Conservation (phyloP, 92 coral and sea anemone genomes). For the Ricordea florida region DNA sequence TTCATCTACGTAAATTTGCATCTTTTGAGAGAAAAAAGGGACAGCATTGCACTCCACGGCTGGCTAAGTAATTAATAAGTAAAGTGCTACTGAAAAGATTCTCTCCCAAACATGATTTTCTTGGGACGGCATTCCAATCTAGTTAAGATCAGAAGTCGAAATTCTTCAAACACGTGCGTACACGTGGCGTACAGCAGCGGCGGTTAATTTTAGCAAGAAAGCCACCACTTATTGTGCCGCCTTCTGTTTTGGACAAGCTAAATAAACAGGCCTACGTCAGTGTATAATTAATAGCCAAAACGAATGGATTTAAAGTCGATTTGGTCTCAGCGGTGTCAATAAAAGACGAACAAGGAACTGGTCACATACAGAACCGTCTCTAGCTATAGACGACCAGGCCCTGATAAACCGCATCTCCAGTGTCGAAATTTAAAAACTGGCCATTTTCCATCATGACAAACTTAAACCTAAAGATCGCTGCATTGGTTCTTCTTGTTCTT, state of each 20-base stretch:
- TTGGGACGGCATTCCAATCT: too few relatives aligned
- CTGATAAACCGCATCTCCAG: too few relatives aligned
- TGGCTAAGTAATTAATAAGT: too few relatives aligned
- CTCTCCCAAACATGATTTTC: too few relatives aligned
- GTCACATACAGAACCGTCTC: too few relatives aligned
- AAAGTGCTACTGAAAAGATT: too few relatives aligned
- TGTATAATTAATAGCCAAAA: background rate
- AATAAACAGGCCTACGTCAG: background rate
- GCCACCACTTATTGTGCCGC: background rate
- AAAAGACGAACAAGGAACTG: background rate
- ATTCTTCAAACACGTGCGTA: too few relatives aligned
- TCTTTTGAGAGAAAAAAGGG: too few relatives aligned
- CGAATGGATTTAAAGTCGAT: background rate
- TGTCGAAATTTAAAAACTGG: background rate
- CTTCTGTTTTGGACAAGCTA: slow-evolving; percentile 1
- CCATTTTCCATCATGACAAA: background rate
- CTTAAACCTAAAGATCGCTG: background rate
- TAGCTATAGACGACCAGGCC: too few relatives aligned
- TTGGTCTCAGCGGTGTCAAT: background rate
- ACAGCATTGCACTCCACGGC: too few relatives aligned
- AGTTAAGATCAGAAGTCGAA: too few relatives aligned
- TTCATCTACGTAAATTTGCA: too few relatives aligned
- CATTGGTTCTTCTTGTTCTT: background rate
- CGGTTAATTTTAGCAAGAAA: slow-evolving; percentile 4
- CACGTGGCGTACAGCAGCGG: background rate